Evolutionary conservation across 2,888 invertebrate genomes (phyloP), one percentile per base, ranked within the genome.

Genomic region (Epistrophe eligans): DNA sequence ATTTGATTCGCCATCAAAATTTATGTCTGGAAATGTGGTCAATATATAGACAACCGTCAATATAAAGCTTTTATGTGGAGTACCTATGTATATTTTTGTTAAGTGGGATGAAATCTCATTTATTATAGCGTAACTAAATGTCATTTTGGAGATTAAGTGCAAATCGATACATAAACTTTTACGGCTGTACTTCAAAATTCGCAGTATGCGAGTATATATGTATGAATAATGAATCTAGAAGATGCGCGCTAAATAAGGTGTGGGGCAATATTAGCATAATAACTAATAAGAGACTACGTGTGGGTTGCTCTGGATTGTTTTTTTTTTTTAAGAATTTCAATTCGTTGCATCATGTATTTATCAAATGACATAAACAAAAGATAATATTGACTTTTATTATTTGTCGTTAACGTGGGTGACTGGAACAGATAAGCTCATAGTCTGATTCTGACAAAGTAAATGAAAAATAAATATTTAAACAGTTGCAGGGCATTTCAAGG

Each of bases 231-330:
- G 28, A 38, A 24, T 40, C 40, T 28, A 55, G 28, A 70, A 70
- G 40, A 40, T 52, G 38, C 9, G 38, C 9, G 40, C 11, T 50
- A n/a, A 70, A 40, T 40, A 40, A 55, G 67, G 50, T 67, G 50
- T 67, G 50, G 19, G 28, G 15, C 40, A 70, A 55, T 70, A 55
- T 70, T 70, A 55, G 55, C 24, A 70, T 55, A 40, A 35, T 7
- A 32, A 67, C n/a, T n/a, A n/a, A n/a, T n/a, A 28, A 67, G 50
- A 50, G 38, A 19, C n/a, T n/a, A 50, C 28, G 67, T 67, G 50
- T 67, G 50, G 67, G 50, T 15, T 64, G 43, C 45, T 19, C 45
- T 48, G 45, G 45, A 32, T 66, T n/a, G n/a, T n/a, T 66, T 32
- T 48, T 48, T 8, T 45, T 48, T 4, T 6, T n/a, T 4, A 45